Percentiles rank a stretch among this genome's conserved stretches.
phyloP scores from a whole-genome alignment of 2,797 vertebrate species.

The Gymnoscopelus microlampas region DNA sequence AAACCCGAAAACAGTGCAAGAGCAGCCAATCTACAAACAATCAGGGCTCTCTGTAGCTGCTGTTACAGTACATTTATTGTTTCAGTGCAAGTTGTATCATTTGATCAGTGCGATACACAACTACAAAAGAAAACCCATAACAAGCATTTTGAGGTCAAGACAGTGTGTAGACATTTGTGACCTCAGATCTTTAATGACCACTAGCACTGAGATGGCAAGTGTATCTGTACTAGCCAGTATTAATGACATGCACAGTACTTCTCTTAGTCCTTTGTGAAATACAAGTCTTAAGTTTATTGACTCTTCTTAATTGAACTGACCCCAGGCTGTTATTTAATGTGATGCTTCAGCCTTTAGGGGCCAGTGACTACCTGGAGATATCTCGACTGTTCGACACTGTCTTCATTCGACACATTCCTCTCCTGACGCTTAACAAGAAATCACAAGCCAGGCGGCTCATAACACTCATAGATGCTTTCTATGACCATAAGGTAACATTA shows the following conservation, averaged over 20 bases:
- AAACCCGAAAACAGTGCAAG: too few species aligned
- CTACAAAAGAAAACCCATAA: not conserved
- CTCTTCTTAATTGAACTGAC: not conserved
- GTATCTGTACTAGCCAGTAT: not conserved
- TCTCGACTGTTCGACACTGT: slow-evolving; percentile 91
- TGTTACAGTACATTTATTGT: too few species aligned
- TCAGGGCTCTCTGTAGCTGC: too few species aligned
- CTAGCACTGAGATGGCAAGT: not conserved
- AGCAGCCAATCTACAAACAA: too few species aligned
- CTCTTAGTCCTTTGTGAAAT: not conserved
- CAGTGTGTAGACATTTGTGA: too few species aligned
- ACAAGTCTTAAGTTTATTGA: not conserved
- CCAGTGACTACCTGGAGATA: slow-evolving; percentile 96
- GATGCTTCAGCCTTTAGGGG: slow-evolving; percentile 89
- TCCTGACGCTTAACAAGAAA: slow-evolving; percentile 89
- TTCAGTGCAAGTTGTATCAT: too few species aligned
- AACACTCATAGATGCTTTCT: slow-evolving; percentile 94
- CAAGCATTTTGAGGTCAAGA: not conserved
- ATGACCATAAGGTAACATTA: slow-evolving; percentile 91
- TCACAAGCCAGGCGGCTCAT: slow-evolving; percentile 94
- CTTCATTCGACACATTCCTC: slow-evolving; percentile 92
- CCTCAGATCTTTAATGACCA: not conserved
- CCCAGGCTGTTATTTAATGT: slow-evolving; percentile 3
- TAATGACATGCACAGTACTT: not conserved
- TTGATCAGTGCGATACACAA: too few species aligned